Evolutionary conservation across 1,140 invertebrate species (phyloP), one percentile per base, ranked within the genome.

Genomic region (Drosophila tristis): DNA sequence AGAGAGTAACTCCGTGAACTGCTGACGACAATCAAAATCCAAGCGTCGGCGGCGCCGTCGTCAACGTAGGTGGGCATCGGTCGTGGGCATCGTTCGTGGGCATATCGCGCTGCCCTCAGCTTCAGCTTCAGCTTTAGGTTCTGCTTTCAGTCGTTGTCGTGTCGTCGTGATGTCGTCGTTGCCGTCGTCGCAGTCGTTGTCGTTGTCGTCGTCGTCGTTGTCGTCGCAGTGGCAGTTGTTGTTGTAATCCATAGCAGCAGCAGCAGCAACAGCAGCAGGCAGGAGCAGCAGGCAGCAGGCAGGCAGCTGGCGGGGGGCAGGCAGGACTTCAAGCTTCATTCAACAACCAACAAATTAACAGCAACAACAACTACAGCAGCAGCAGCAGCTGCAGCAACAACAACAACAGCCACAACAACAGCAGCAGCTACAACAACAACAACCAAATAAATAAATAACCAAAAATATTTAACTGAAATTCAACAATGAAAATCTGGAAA

Each of bases 101-200:
- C 72, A 42, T 26, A 63, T 59, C 63, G 51, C 68, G 50, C 60
- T 62, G 23, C 26, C 13, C 60, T 66, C 60, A 63, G 78, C 59
- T 74, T 74, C 75, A 71, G 81, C 79, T 87, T 80, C 76, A 72
- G 81, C 72, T 87, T 80, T 76, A 68, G 76, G 73, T 79, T 57
- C 74, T 64, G 53, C 67, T 74, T 76, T 82, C 72, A 90, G 90
- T 91, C 90, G 84, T 91, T 91, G 90, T 90, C 89, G 89, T 91
- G 90, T 91, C 90, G 89, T 91, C 84, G 80, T 89, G 90, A 91
- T 86, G 82, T 87, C 85, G 76, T 68, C 76, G 81, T 86, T 84
- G 87, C 81, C 87, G 80, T 90, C 74, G 81, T 86, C 86, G 87
- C 81, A 80, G 76, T 85, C 72, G 76, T 78, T 55, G 61, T 25